Evolutionary conservation across 2,113 vertebrate species (phyloP), one percentile per base, ranked within the genome.

Genomic region (Oreotrochilus melanogaster): DNA sequence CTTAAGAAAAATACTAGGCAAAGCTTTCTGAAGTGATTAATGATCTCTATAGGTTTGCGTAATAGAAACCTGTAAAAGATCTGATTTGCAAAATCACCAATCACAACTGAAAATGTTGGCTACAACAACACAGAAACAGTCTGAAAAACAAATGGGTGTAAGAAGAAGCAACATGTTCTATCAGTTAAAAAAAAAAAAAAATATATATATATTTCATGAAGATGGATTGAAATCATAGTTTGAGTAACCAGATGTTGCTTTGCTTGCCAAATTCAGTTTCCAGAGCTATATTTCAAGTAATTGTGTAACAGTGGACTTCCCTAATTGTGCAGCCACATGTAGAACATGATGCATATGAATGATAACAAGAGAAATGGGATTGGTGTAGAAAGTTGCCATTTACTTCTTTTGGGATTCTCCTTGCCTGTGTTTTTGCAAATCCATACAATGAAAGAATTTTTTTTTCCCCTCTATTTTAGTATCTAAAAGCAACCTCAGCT

Each of bases 301-400:
- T 42, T 61, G 54, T 35, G 9, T 45, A 57, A 28, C 17, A 35
- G 24, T 28, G 28, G n/a, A 47, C 30, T 73, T 73, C 14, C 64
- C 11, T 67, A 47, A 65, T 51, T 27, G 18, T 31, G 47, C 17
- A 16, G 6, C 24, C 28, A 57, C 7, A 30, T 16, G 31, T 22
- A 47, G 47, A 83, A 42, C 33, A 47, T 0, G 1, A 57, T 6
- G 30, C 21, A 30, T 9, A 18, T 1, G 1, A 1, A 0, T 6
- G 17, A 16, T 18, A 57, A 35, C 1, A 2, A 56, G 33, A 39
- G 50, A 6, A 22, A 42, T 2, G 11, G 43, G 65, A 53, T 7
- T 23, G n/a, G 5, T 73, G 73, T 53, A 75, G 73, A 45, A 31
- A 37, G 60, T 1, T 56, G 57, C 50, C 35, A 19, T 75, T 48